Base-by-base conservation (phyloP, 1,140 invertebrate species). In the Cotesia vestalis region DNA sequence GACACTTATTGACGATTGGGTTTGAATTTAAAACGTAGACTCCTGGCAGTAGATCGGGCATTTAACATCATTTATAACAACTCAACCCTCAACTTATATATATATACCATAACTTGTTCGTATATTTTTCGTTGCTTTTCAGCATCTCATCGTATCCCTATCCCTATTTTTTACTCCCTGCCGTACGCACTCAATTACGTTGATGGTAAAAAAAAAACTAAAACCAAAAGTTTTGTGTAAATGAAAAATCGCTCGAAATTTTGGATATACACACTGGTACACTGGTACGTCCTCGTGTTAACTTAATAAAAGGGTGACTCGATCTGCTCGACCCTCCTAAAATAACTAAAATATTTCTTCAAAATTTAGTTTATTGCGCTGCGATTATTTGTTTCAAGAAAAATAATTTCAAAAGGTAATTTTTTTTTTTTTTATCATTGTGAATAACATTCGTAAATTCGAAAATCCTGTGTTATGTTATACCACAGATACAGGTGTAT, bases 181-280 rank as follows among this genome's bases (percentile, higher is more conserved):
- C 40, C 35, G 4, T 14, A 20, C 34, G 9, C 17, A 55, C 55
- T 61, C 57, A 73, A 6, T 57, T 34, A 38, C 52, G 27, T 27
- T 27, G 27, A 27, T 20, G 34, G 14, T 53, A 12, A 35, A 34
- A 55, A 55, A 6, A 69, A 20, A 35, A 55, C 36, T 27, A 17
- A 38, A 52, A 38, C 38, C 20, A 35, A n/a, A 61, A 64, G 66
- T 52, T 27, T 27, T 68, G 75, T 62, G 69, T 57, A 73, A 71
- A 76, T 76, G 73, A 76, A 76, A 76, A 76, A 76, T 76, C 36
- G 70, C 73, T 70, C 9, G 70, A 73, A 76, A 74, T 76, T 76
- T 53, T 69, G 27, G n/a, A 67, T 35, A 53, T 27, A 35, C 59
- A 46, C 12, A 52, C n/a, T 34, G n/a, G 6, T 62, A 40, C 46